Base-by-base conservation (phyloP, 2,888 invertebrate genomes). In the Caenorhabditis panamensis region DNA sequence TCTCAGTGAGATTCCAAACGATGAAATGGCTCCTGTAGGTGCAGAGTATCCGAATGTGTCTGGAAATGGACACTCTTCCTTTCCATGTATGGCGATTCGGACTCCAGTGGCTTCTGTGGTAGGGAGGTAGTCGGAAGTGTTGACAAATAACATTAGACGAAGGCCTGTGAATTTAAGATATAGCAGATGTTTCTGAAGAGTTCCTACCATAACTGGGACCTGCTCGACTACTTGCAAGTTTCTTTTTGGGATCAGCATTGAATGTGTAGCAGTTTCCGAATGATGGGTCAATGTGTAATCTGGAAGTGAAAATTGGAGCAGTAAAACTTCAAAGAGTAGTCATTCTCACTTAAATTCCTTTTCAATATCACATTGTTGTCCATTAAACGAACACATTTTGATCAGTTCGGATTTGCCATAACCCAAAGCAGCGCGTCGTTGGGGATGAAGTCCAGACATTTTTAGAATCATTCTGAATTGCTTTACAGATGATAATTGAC, bases 261-360 rank as follows among this genome's bases (percentile, higher is more conserved):
- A 90, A 90, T 0, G 88, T 90, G 76, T 88, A 90, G 71, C 90
- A 90, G 61, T 90, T 90, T 9, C 90, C 90, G 66, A 89, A 90
- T 8, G 87, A 84, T 8, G 89, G 84, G 63, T 90, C 90, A 24
- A 89, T 86, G 75, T 89, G 88, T 6, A 89, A 72, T 76, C 85
- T 86, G 59, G 18, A 47, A 4, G 47, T 5, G n/a, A n/a, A n/a
- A n/a, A n/a, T n/a, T n/a, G n/a, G n/a, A n/a, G n/a, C n/a, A n/a
- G n/a, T n/a, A n/a, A n/a, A n/a, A n/a, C n/a, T n/a, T n/a, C n/a
- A n/a, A n/a, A n/a, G 11, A 56, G 8, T 24, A 28, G 6, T 4
- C 5, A 20, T 20, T 41, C 72, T 66, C 24, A 85, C 84, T 81
- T 85, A 73, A 87, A 87, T 54, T 89, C 89, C n/a, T 80, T 84